Percentiles rank a stretch among this genome's conserved stretches.
phyloP scores from a whole-genome alignment of 2,797 vertebrate genomes.

The Selene dorsalis region DNA sequence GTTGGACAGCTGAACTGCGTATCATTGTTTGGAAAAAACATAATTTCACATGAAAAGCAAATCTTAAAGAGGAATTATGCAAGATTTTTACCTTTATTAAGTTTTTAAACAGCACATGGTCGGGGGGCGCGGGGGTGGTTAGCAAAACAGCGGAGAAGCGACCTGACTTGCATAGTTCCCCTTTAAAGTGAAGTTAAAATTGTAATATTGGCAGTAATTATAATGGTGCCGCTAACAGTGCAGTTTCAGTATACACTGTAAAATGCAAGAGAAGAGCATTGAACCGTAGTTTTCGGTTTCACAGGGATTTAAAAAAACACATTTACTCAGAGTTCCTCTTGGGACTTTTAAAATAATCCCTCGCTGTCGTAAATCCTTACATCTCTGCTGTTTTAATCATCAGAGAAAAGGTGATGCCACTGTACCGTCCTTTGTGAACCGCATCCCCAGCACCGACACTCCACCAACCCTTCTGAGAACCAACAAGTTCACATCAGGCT shows the following conservation, averaged over 20 bases:
- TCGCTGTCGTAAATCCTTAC: not conserved
- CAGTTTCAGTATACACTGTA: no score
- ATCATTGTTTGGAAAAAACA: not conserved
- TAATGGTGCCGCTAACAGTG: no score
- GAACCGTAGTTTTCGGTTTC: not conserved
- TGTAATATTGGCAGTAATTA: no score
- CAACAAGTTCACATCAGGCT: slow-evolving; percentile 97
- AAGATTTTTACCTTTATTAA: no score
- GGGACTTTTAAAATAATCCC: not conserved
- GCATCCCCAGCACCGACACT: slow-evolving; percentile 92
- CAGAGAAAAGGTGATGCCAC: slow-evolving; percentile 94
- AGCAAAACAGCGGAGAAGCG: no score
- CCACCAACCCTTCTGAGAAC: slow-evolving; percentile 93
- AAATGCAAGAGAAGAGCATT: not conserved
- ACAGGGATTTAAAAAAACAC: not conserved
- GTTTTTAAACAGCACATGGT: no score
- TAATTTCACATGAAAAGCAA: not conserved
- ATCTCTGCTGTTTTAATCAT: not conserved
- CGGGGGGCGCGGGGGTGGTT: no score
- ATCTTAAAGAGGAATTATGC: no score
- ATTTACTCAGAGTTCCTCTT: not conserved
- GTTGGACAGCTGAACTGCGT: not conserved
- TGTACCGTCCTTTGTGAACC: slow-evolving; percentile 94
- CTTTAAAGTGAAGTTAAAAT: no score
- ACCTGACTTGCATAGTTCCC: no score